Percentiles rank a stretch among this genome's conserved stretches.
Evolutionary conservation across 2,113 vertebrate species (phyloP).

Genomic region (Aplodontia rufa): DNA sequence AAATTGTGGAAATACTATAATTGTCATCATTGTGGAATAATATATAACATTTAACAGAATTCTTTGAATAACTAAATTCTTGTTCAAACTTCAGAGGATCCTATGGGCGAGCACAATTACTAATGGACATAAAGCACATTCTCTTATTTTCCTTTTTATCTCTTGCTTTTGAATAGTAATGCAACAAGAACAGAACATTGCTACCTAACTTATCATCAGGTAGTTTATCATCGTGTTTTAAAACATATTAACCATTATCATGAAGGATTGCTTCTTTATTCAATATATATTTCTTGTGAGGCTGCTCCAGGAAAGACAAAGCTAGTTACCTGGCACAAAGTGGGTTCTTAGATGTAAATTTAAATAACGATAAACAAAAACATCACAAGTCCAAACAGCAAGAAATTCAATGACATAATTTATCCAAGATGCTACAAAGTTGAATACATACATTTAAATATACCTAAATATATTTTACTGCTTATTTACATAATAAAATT

Average conservation of each 20-base stretch:
- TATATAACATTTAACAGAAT: neutral
- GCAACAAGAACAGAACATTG: neutral
- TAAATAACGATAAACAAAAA: neutral
- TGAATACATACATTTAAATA: neutral
- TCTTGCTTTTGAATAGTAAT: neutral
- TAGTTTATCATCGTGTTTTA: neutral
- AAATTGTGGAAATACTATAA: neutral
- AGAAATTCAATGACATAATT: neutral
- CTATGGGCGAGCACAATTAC: neutral
- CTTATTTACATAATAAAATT: neutral
- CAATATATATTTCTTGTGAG: neutral
- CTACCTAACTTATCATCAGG: neutral
- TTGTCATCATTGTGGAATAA: neutral
- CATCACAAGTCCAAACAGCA: neutral
- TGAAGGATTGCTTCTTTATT: neutral
- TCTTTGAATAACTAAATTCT: neutral
- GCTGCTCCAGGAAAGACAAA: neutral
- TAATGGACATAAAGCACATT: neutral
- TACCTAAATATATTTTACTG: neutral
- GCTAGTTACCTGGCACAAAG: neutral
- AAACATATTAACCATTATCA: neutral
- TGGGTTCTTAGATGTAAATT: neutral
- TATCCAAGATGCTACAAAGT: neutral
- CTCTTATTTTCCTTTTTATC: neutral
- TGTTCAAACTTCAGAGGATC: neutral